These are phyloP conservation scores for Gastrophysa polygoni DNA, from an alignment of 2,888 invertebrate genomes.

Conservation along the genomic window DNA sequence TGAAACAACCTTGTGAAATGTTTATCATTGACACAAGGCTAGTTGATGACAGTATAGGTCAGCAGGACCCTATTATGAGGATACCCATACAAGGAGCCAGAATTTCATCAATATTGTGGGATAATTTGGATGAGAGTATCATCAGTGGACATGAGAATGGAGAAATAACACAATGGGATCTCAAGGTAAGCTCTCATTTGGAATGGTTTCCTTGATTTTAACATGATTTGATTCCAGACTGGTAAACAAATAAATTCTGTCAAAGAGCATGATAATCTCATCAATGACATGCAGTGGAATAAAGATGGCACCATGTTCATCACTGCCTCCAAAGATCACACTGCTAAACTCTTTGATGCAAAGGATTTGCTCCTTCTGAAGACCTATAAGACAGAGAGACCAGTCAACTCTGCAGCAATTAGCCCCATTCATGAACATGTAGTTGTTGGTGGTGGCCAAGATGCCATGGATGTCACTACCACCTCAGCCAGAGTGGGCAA, in stretches of 20 bases:
- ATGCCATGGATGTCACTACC: conserved; percentile 98
- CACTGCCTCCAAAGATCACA: conserved; percentile 95
- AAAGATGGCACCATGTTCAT: conserved; percentile 95
- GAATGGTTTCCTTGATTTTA: background rate
- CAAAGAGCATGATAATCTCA: conserved; percentile 82
- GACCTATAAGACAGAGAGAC: conserved; percentile 96
- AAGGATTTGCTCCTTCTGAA: conserved; percentile 86
- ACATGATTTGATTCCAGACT: conserved; percentile 61
- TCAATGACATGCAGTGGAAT: conserved; percentile 96
- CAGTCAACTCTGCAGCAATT: conserved; percentile 97
- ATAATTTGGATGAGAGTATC: conserved; percentile 87
- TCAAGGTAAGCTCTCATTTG: conserved; percentile 65
- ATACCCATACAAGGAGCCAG: conserved; percentile 83
- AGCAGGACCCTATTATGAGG: conserved; percentile 75
- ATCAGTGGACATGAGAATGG: conserved; percentile 96
- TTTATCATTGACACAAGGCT: conserved; percentile 84
- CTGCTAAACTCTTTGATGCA: conserved; percentile 93
- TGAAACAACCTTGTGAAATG: conserved; percentile 90
- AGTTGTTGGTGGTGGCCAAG: conserved; percentile 97
- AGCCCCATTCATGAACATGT: conserved; percentile 97
- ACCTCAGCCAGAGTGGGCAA: conserved; percentile 94
- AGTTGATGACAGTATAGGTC: conserved; percentile 71
- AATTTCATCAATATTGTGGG: conserved; percentile 94
- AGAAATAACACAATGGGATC: conserved; percentile 90
- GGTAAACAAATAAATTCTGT: conserved; percentile 80